Evolutionary conservation across 2,888 invertebrate species (phyloP).

Genomic region (Cantharis nigra): DNA sequence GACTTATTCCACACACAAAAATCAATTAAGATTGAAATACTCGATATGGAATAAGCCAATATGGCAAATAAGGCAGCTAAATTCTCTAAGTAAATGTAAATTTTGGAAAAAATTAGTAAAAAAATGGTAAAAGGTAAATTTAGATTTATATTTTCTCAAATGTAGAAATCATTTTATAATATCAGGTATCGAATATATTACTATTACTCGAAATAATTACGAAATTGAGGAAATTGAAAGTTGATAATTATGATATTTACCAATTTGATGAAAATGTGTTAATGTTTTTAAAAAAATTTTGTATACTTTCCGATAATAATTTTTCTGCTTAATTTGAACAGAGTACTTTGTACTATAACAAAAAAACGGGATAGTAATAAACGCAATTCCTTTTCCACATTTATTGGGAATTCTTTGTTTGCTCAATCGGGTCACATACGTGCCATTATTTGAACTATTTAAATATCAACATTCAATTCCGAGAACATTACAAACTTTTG

Average conservation of each 20-base stretch:
- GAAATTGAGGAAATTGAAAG: background rate
- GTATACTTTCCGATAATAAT: background rate
- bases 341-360: background rate
- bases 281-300: background rate
- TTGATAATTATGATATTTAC: background rate
- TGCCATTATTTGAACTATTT: background rate
- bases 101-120: too few species aligned
- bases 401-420: background rate
- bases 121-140: too few species aligned
- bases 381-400: background rate
- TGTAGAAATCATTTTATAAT: background rate
- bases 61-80: background rate
- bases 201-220: background rate
- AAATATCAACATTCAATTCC: background rate
- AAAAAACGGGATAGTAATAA: background rate
- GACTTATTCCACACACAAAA: too few species aligned
- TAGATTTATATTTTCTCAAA: background rate
- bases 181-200: background rate
- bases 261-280: background rate
- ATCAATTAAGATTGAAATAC: too few species aligned
- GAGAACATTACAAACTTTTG: background rate
- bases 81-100: background rate
- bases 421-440: background rate
- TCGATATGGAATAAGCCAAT: too few species aligned
- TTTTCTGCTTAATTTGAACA: background rate